Evolutionary conservation across 2,888 invertebrate genomes (phyloP).

Genomic region (Eilema caniola): DNA sequence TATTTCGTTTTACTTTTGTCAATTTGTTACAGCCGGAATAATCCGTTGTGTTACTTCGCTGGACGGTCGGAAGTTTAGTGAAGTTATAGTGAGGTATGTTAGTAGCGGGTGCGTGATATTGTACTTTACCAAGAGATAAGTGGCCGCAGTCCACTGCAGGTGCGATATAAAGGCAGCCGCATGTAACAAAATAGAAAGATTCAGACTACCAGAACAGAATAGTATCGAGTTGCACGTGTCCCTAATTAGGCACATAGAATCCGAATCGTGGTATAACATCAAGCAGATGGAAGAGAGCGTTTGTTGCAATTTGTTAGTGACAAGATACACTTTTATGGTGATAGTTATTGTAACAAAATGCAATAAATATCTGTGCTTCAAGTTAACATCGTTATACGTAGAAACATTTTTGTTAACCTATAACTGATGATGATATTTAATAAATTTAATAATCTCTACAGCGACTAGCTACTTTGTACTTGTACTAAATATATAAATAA

Average conservation of each 20-base stretch:
- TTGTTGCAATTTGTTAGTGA: slow-evolving; percentile 57
- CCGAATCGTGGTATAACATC: slow-evolving; percentile 35
- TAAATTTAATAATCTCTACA: slow-evolving; percentile 60
- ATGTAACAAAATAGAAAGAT: slow-evolving; percentile 87
- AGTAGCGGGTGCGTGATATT: slow-evolving; percentile 89
- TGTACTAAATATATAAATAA: slow-evolving; percentile 55
- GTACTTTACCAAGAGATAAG: slow-evolving; percentile 90
- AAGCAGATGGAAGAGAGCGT: slow-evolving; percentile 45
- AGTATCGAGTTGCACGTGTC: slow-evolving; percentile 27
- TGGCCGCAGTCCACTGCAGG: slow-evolving; percentile 89
- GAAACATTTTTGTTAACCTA: slow-evolving; percentile 13
- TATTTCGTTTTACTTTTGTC: slow-evolving; percentile 81
- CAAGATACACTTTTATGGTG: slow-evolving; percentile 47
- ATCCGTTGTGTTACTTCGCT: slow-evolving; percentile 76
- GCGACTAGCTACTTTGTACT: slow-evolving; percentile 84
- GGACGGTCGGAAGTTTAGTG: slow-evolving; percentile 74
- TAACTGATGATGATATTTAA: slow-evolving; percentile 32
- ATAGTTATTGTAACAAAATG: slow-evolving; percentile 50
- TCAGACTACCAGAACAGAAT: slow-evolving; percentile 65
- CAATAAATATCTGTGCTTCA: slow-evolving; percentile 39
- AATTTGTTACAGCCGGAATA: slow-evolving; percentile 66
- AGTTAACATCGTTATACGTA: slow-evolving; percentile 28
- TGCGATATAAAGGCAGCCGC: slow-evolving; percentile 87
- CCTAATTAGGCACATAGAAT: slow-evolving; percentile 24
- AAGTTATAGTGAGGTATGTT: slow-evolving; percentile 81